A percentile compares a stretch with the other conserved stretches of the same genome.
These are phyloP conservation scores for Setophaga coronata DNA, from an alignment of 2,113 vertebrate species.

Conservation along the genomic window DNA sequence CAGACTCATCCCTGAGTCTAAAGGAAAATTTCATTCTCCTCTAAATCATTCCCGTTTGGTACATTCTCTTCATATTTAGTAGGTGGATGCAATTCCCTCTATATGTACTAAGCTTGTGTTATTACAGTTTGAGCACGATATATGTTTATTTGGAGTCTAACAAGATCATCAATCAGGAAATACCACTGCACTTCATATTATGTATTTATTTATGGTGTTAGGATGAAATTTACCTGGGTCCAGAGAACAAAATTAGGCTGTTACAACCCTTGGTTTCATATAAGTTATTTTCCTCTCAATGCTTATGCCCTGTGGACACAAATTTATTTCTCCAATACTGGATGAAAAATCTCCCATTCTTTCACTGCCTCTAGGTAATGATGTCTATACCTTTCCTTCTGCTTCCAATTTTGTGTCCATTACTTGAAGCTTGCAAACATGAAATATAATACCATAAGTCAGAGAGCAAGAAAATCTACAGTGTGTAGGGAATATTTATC, in stretches of 20 bases:
- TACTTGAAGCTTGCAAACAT: conserved; percentile 17
- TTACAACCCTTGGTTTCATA: conserved; percentile 34
- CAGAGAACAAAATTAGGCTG: conserved; percentile 46
- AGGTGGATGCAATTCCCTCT: background rate
- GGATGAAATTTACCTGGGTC: conserved; percentile 44
- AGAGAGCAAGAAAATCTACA: background rate
- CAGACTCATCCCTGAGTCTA: background rate
- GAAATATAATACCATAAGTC: background rate
- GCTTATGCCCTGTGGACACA: conserved; percentile 30
- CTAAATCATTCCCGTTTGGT: background rate
- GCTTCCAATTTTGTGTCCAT: conserved; percentile 29
- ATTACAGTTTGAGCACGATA: conserved; percentile 18
- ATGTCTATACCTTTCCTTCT: conserved; percentile 16
- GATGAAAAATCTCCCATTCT: conserved; percentile 20
- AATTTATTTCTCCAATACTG: conserved; percentile 32
- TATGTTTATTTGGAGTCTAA: conserved; percentile 31
- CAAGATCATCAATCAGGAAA: conserved; percentile 57
- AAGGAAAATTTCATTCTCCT: background rate
- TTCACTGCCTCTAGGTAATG: conserved; percentile 6
- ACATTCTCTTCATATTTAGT: background rate
- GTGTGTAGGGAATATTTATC: background rate
- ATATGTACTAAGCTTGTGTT: background rate
- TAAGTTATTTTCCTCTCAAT: conserved; percentile 43
- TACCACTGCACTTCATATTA: conserved; percentile 22
- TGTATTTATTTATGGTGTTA: conserved; percentile 57